These are phyloP conservation scores for Hypanus sabinus DNA, from an alignment of 2,113 vertebrate genomes.

Conservation along the genomic window DNA sequence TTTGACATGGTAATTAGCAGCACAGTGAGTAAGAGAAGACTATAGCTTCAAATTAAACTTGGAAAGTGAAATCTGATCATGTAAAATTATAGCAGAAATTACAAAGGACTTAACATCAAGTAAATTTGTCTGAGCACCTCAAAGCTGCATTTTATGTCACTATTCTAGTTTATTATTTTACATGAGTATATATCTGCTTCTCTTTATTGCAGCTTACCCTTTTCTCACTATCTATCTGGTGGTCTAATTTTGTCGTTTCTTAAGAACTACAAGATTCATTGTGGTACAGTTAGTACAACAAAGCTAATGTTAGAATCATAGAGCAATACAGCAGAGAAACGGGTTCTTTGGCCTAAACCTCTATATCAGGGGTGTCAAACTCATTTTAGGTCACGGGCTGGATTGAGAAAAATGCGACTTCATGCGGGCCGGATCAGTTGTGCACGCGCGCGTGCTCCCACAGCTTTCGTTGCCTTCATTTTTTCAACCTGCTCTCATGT, in stretches of 20 bases:
- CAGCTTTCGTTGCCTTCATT: no score
- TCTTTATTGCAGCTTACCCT: no score
- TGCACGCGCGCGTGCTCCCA: no score
- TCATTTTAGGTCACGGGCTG: no score
- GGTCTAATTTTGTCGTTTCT: background rate
- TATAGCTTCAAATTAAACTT: background rate
- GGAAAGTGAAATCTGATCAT: background rate
- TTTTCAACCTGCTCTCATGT: no score
- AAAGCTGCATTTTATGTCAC: background rate
- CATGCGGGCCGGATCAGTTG: no score
- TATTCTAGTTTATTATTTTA: background rate
- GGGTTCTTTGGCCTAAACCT: no score
- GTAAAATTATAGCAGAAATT: background rate
- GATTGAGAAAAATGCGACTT: no score
- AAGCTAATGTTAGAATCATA: background rate
- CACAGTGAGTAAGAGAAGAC: background rate
- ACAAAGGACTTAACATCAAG: background rate
- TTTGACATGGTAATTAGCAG: background rate
- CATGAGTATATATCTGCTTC: no score
- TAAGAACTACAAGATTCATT: background rate
- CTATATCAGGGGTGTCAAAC: no score
- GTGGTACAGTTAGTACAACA: background rate
- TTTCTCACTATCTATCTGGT: background rate
- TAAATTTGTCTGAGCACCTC: background rate
- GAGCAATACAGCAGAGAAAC: no score